These are phyloP conservation scores for Calephelis perditalis DNA, from an alignment of 2,888 invertebrate species.

Conservation along the genomic window DNA sequence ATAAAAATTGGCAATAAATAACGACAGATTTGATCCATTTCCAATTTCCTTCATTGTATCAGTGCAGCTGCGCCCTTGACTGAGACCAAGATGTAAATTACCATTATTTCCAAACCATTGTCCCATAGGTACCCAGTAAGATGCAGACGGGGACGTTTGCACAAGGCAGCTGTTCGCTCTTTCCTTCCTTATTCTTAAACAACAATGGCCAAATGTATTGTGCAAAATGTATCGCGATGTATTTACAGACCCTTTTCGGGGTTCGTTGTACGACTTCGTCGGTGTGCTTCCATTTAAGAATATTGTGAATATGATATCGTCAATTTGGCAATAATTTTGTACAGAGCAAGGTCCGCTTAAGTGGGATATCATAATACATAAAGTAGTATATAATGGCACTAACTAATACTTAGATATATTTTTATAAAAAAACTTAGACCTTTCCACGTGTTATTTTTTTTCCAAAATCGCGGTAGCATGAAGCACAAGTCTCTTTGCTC, in stretches of 20 bases:
- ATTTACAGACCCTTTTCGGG: conserved; percentile 43
- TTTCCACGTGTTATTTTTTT: no score
- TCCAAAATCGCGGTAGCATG: no score
- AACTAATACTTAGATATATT: no score
- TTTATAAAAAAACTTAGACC: no score
- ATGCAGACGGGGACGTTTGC: conserved; percentile 73
- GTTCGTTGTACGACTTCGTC: background rate
- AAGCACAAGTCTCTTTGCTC: no score
- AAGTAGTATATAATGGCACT: no score
- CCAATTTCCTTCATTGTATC: conserved; percentile 47
- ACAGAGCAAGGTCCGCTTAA: conserved; percentile 5
- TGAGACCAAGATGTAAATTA: conserved; percentile 76
- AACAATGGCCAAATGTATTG: conserved; percentile 63
- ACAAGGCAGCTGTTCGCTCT: conserved; percentile 73
- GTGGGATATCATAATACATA: background rate
- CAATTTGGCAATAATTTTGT: background rate
- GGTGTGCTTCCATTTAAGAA: background rate
- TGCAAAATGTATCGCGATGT: conserved; percentile 69
- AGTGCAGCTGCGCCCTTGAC: conserved; percentile 70
- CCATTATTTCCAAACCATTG: conserved; percentile 68
- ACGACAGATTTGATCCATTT: conserved; percentile 19
- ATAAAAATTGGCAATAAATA: no score
- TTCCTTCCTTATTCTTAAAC: conserved; percentile 60
- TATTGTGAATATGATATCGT: background rate
- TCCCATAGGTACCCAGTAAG: conserved; percentile 52